Evolutionary conservation across 2,888 invertebrate genomes (phyloP), one percentile per base, ranked within the genome.

Genomic region (Altica lythri): DNA sequence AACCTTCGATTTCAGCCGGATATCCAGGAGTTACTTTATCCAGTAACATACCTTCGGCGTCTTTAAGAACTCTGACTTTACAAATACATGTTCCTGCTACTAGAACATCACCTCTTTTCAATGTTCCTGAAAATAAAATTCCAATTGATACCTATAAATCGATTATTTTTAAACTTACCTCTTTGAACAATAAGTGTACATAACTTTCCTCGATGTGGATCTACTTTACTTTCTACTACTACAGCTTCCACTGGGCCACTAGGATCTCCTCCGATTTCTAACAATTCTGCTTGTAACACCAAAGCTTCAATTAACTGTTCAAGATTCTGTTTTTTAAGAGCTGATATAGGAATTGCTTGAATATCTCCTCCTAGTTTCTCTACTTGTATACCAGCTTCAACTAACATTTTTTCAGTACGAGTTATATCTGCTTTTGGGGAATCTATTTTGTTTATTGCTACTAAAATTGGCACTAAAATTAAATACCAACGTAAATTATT

Each of bases 371-470:
- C 97, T 47, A 86, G 75, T 10, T 88, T 89, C 76, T 99, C 98
- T 34, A 92, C 83, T 17, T 88, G 80, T 6, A 99, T 79, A 4
- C 92, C 94, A 71, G 89, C 83, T 66, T 87, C 82, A 1, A 90
- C 76, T 9, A 99, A 79, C 74, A 88, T 86, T 16, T 79, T 79
- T 74, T 92, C 86, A 1, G 92, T 86, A 51, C 82, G 80, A 82
- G 93, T 94, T 77, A 95, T 84, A 81, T 97, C 85, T 57, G 91
- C 92, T 73, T 85, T 86, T 54, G 89, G 88, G 72, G 95, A 92
- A 80, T 99, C 99, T 69, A 96, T 93, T 82, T 99, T 99, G 79
- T 99, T 99, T 63, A 99, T 88, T 25, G 98, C 99, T 64, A 99
- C 95, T 69, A 99, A 85, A 25, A 99, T 88, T 1, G 96, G 95